These are phyloP conservation scores for Lypha dubia DNA, from an alignment of 2,888 invertebrate species.

Conservation along the genomic window DNA sequence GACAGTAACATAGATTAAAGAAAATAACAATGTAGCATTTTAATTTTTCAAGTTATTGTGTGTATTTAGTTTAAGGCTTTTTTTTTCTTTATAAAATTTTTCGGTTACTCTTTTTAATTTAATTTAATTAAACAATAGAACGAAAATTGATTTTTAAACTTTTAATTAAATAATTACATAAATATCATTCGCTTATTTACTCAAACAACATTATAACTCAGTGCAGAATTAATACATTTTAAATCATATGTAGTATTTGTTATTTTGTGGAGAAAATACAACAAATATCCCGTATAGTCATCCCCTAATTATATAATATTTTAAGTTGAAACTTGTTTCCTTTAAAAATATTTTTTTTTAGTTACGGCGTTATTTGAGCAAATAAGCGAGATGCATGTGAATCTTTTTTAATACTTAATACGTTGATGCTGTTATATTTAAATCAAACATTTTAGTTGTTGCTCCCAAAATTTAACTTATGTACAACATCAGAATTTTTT, in stretches of 20 bases:
- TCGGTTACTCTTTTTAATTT: slow-evolving; percentile 19
- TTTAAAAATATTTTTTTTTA: no score
- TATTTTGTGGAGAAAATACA: no score
- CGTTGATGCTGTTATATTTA: slow-evolving; percentile 13
- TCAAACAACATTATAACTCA: not conserved
- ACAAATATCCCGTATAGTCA: no score
- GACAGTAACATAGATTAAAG: slow-evolving; percentile 1
- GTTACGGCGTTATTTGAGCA: not conserved
- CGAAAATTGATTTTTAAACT: not conserved
- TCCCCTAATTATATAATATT: no score
- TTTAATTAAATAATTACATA: not conserved
- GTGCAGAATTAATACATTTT: no score
- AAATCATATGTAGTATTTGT: no score
- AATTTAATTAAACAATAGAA: slow-evolving; percentile 31
- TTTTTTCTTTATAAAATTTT: slow-evolving; percentile 11
- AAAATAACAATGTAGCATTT: not conserved
- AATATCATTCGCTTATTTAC: no score
- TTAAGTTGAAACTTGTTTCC: no score
- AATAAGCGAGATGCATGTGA: not conserved
- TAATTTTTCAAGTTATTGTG: not conserved
- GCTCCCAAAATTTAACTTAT: slow-evolving; percentile 20
- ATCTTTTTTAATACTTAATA: slow-evolving; percentile 26
- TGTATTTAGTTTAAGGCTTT: not conserved
- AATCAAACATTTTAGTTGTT: slow-evolving; percentile 18
- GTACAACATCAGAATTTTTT: slow-evolving; percentile 45